These are phyloP conservation scores for Oryctes rhinoceros DNA, from an alignment of 1,140 invertebrate genomes.

Conservation along the genomic window DNA sequence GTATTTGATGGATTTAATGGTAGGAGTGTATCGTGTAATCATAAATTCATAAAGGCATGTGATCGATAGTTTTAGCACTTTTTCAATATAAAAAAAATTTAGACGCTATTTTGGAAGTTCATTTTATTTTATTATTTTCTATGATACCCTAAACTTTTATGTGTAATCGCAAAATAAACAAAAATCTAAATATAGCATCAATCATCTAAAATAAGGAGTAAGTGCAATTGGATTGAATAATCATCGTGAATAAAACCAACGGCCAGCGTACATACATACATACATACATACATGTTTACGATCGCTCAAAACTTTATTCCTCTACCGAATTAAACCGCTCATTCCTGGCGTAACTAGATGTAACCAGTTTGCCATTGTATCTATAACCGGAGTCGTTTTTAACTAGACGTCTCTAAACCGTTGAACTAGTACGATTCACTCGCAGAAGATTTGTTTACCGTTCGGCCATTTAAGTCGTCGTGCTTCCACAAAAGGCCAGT, in stretches of 20 bases:
- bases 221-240: constrained; percentile 33
- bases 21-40: neutral
- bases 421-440: constrained; percentile 24
- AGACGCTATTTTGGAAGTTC: neutral
- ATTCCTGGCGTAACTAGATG: constrained; percentile 58
- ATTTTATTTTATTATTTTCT: neutral
- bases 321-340: constrained; percentile 58
- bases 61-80: neutral
- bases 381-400: constrained; percentile 50
- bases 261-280: neutral
- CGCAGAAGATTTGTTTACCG: neutral
- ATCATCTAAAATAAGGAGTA: constrained; percentile 29
- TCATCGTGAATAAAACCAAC: constrained; percentile 28
- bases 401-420: constrained; percentile 51
- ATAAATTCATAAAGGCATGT: neutral
- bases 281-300: no score
- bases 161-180: constrained; percentile 29
- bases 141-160: neutral
- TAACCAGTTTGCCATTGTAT: constrained; percentile 54
- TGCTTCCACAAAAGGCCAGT: neutral
- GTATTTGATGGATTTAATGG: no score
- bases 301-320: constrained; percentile 49
- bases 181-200: constrained; percentile 16
- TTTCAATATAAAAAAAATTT: neutral
- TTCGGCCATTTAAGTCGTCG: neutral